phyloP scores from a whole-genome alignment of 1,140 invertebrate species.

The Teleogryllus occipitalis region DNA sequence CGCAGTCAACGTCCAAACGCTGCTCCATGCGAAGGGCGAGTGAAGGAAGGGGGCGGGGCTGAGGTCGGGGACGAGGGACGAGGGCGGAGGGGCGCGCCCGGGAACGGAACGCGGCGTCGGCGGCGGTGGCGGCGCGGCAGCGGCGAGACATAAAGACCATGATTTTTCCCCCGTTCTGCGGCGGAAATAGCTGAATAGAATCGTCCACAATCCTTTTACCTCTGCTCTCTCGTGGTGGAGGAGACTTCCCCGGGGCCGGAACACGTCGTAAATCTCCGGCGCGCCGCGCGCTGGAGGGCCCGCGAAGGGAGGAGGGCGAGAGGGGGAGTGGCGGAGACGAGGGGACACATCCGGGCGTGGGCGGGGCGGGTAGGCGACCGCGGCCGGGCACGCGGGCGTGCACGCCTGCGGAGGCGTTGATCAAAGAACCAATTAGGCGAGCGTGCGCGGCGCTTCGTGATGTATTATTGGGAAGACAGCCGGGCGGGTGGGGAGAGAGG shows the following conservation, averaged over 20 bases:
- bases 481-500: neutral
- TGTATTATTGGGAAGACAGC: neutral
- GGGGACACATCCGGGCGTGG: neutral
- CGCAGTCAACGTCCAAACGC: no score
- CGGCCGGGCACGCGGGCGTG: neutral
- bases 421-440: neutral
- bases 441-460: neutral
- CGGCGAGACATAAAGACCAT: neutral
- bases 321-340: neutral
- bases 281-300: no score
- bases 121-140: neutral
- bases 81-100: neutral
- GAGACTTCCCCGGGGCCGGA: no score
- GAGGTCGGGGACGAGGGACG: neutral
- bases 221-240: neutral
- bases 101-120: no score
- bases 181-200: slow-evolving; percentile 4
- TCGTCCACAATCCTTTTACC: neutral
- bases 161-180: neutral
- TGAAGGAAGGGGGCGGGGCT: neutral
- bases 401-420: neutral
- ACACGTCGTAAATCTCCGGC: neutral
- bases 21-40: no score
- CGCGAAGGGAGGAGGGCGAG: neutral
- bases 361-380: no score